Conservation (phyloP, 2,113 vertebrate genomes). For the Phylloscopus trochiloides region DNA sequence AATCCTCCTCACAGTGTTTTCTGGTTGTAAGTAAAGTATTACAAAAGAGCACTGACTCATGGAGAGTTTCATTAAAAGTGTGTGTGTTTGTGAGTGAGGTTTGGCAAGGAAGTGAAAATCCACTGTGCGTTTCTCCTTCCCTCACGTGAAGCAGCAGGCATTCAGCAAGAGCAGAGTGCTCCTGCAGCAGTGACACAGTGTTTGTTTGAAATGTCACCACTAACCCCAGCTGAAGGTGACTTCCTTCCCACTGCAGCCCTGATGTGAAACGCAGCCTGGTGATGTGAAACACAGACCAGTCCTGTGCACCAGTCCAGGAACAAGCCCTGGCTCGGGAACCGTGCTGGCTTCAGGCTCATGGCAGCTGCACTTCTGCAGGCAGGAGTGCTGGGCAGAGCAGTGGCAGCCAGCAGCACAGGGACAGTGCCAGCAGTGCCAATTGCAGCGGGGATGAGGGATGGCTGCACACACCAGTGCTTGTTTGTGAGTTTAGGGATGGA, state of each 20-base stretch:
- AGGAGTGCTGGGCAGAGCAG: neutral
- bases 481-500: neutral
- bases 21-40: neutral
- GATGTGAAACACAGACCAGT: neutral
- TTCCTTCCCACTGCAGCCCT: neutral
- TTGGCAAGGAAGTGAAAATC: neutral
- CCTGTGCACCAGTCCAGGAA: neutral
- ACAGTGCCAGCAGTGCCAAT: neutral
- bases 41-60: neutral
- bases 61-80: neutral
- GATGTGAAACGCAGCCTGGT: neutral
- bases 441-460: neutral
- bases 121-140: neutral
- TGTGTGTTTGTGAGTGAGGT: neutral
- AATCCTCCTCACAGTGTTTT: neutral
- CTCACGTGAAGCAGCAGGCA: neutral
- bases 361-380: neutral
- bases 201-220: neutral
- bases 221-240: neutral
- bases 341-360: neutral
- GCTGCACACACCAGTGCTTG: neutral
- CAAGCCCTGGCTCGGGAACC: neutral
- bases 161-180: neutral
- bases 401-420: neutral
- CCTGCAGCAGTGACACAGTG: rapidly evolving